Conservation (phyloP, 2,888 invertebrate genomes). For the Synanthedon andrenaeformis region DNA sequence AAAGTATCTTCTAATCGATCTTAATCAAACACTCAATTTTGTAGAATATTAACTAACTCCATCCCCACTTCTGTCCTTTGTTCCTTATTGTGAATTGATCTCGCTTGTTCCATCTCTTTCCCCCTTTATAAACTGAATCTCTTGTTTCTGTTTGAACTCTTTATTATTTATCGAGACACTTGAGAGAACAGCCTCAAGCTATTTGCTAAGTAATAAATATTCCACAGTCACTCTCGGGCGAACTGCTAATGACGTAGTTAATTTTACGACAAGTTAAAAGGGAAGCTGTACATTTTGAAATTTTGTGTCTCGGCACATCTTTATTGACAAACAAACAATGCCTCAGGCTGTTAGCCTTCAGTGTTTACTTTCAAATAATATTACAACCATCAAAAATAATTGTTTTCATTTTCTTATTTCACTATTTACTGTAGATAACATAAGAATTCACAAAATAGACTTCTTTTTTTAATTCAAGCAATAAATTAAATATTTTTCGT, state of each 20-base stretch:
- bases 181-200: conserved; percentile 1
- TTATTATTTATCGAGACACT: not conserved
- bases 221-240: conserved; percentile 1
- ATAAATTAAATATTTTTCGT: too few relatives aligned
- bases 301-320: not conserved
- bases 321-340: not conserved
- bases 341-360: not conserved
- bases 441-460: too few relatives aligned
- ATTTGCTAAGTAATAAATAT: conserved; percentile 3
- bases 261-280: conserved; percentile 1
- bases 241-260: conserved; percentile 1
- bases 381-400: too few relatives aligned
- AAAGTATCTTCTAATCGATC: too few relatives aligned
- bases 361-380: too few relatives aligned
- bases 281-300: conserved; percentile 1
- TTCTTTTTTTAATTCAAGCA: too few relatives aligned
- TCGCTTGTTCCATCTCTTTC: not conserved
- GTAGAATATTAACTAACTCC: not conserved
- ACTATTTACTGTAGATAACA: too few relatives aligned
- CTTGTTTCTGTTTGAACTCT: not conserved
- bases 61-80: not conserved
- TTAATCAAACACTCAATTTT: not conserved
- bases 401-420: too few relatives aligned
- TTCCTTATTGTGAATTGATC: not conserved
- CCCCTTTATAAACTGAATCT: not conserved